Base-by-base conservation (phyloP, 2,113 vertebrate species). In the Syrrhaptes paradoxus region DNA sequence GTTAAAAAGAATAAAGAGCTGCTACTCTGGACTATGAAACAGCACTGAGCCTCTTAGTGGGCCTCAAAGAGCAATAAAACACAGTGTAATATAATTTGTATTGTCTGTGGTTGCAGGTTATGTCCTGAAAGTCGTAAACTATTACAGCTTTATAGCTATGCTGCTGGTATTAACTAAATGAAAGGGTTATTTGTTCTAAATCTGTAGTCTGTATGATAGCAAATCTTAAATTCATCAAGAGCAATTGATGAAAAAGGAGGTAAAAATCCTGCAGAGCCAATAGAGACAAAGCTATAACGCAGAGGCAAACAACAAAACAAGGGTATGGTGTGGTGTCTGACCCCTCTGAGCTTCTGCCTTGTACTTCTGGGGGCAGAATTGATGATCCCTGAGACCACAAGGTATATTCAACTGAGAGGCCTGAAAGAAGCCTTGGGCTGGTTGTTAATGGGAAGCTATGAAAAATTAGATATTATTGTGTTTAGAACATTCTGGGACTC, bases 91-190 rank as follows among this genome's bases (percentile, higher is more conserved):
- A 95, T 95, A 96, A 97, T 97, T 97, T 96, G 97, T 96, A 96
- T 96, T 97, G 97, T 97, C 97, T 98, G 95, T 95, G 95, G 96
- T 93, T 97, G 94, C 94, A 97, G 97, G 97, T 97, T 97, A 93
- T 88, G 96, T 97, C 96, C 96, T 95, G 96, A 87, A 97, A 97
- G 97, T 85, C 25, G 54, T 98, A 97, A 98, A 97, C 90, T 90
- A 92, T 95, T 96, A 87, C 90, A 86, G 93, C 85, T 97, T 98
- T 96, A 97, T 82, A 91, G 95, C 91, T 96, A 85, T 94, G 92
- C 94, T 97, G 95, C 95, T 97, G 94, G 95, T 96, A 95, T 97
- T 97, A 97, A 93, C 96, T 95, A 96, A 97, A 97, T 96, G 95
- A 97, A 97, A 94, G 92, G 94, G 81, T 94, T 96, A 95, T 97